phyloP scores from a whole-genome alignment of 2,113 vertebrate genomes.

The Kryptolebias marmoratus region DNA sequence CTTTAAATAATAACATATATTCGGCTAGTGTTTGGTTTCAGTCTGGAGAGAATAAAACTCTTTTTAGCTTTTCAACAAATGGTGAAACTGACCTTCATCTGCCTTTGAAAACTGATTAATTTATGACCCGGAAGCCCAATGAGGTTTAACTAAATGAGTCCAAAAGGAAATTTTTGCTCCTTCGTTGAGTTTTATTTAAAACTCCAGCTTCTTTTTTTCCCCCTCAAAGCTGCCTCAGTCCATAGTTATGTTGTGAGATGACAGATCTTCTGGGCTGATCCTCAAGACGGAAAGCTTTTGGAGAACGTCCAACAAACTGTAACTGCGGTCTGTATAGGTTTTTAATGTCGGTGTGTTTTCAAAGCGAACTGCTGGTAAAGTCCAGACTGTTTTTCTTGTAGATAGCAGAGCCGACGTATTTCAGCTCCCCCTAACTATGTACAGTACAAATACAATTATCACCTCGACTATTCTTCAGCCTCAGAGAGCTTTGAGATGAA shows the following conservation, averaged over 20 bases:
- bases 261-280: slow-evolving; percentile 34
- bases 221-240: slow-evolving; percentile 61
- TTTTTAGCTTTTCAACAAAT: background rate
- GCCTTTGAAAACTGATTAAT: slow-evolving; percentile 18
- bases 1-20: background rate
- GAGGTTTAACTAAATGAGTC: slow-evolving; percentile 10
- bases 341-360: slow-evolving; percentile 38
- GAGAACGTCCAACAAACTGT: slow-evolving; percentile 43
- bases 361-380: slow-evolving; percentile 41
- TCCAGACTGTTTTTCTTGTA: slow-evolving; percentile 38
- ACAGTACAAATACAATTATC: slow-evolving; percentile 5
- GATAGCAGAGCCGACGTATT: slow-evolving; percentile 18
- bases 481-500: background rate
- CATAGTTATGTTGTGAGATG: slow-evolving; percentile 71
- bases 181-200: slow-evolving; percentile 38
- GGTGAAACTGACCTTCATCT: slow-evolving; percentile 9
- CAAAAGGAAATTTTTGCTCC: slow-evolving; percentile 38
- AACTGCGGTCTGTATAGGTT: slow-evolving; percentile 35
- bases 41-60: background rate
- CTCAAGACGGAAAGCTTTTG: slow-evolving; percentile 67
- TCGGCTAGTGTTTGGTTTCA: background rate
- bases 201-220: slow-evolving; percentile 12
- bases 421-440: background rate
- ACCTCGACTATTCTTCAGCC: background rate
- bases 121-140: slow-evolving; percentile 14